These are phyloP conservation scores for Chiroxiphia lanceolata DNA, from an alignment of 2,797 vertebrate genomes.

Conservation along the genomic window DNA sequence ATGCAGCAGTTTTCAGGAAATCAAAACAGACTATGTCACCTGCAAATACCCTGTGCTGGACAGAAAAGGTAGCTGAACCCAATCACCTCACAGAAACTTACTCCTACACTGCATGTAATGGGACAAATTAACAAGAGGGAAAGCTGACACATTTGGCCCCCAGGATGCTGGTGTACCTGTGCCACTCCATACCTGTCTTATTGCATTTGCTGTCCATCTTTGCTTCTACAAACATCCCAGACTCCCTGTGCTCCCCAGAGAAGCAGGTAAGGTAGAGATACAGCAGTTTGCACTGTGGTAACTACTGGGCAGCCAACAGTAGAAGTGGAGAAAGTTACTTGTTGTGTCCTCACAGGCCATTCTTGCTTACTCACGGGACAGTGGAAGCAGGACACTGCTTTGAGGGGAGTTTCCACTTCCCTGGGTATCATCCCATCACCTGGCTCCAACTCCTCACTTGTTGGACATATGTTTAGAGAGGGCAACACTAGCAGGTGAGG, in stretches of 20 bases:
- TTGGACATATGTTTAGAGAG: fast-evolving
- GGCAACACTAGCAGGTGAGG: background rate
- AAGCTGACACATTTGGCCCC: background rate
- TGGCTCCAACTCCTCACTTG: background rate
- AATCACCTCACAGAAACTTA: background rate
- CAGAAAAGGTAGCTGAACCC: background rate
- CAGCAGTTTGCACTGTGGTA: background rate
- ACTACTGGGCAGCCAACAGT: background rate
- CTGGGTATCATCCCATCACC: background rate
- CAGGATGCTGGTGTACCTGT: background rate
- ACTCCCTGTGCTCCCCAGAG: background rate
- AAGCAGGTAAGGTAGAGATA: background rate
- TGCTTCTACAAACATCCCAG: background rate
- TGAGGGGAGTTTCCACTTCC: background rate
- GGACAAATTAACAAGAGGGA: background rate
- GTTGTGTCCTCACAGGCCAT: background rate
- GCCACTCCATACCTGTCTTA: background rate
- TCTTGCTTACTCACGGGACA: background rate
- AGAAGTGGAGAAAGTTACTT: background rate
- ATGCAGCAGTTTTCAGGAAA: background rate
- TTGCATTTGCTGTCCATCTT: background rate
- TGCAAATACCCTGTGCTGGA: background rate
- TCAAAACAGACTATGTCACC: background rate
- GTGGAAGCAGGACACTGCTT: background rate
- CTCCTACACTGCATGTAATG: background rate